Base-by-base conservation (phyloP, 2,888 invertebrate genomes). In the Noctua janthina region DNA sequence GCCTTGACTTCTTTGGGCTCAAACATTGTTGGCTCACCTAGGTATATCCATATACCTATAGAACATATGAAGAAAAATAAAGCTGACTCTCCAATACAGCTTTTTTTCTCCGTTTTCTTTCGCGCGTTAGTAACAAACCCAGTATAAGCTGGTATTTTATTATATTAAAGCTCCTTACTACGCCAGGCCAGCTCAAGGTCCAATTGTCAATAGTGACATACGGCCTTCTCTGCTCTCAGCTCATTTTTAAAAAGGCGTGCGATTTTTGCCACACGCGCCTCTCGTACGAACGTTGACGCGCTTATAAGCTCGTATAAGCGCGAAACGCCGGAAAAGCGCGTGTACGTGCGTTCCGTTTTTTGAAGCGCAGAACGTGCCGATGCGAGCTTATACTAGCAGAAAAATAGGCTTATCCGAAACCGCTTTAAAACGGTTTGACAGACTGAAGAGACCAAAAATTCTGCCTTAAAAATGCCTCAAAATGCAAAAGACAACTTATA, bases 1-100 rank as follows among this genome's bases (percentile, higher is more conserved):
- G 20, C 71, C 67, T 7, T 74, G 29, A 80, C 49, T 43, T 80
- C 74, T 59, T 59, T 74, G 17, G 5, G 67, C 5, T 15, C 49
- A 43, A 49, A 29, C 35, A 49, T 46, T n/a, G 29, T 29, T 68
- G 39, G 15, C 39, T 39, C 29, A 64, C 15, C 15, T 75, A 43
- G 6, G 17, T 67, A 74, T 66, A 10, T 64, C 13, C 43, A 39
- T 35, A 29, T 6, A 59, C 0, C 11, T 59, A 62, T 8, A 13
- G 35, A 35, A 66, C 35, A 20, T 3, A 49, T 54, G 20, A 62
- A 62, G 10, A 23, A 56, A 56, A 56, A 56, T 59, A 59, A 1
- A 59, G 1, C 7, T 51, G 17, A 17, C 3, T 51, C 6, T 59
- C 23, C 10, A 23, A 59, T 11, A 59, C n/a, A 59, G 11, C n/a